Conservation (phyloP, 2,797 vertebrate genomes). For the Lacerta agilis region DNA sequence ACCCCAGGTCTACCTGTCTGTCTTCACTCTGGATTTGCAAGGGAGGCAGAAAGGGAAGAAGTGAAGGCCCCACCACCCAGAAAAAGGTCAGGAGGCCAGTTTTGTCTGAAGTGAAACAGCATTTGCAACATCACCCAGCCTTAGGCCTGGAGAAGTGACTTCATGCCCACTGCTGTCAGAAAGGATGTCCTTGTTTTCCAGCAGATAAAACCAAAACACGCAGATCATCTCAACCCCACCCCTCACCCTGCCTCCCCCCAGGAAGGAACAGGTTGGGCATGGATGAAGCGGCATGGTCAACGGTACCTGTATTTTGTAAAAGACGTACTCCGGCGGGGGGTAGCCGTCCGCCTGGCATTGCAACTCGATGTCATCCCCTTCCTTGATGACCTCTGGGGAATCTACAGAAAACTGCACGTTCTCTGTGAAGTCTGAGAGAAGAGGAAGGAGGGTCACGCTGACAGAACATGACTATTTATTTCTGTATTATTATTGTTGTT, state of each 20-base stretch:
- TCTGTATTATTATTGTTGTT: no score
- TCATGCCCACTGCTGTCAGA: not conserved
- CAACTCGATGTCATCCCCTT: constrained; percentile 85
- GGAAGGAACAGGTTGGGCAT: not conserved
- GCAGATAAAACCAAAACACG: not conserved
- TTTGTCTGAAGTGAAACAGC: not conserved
- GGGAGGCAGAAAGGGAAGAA: constrained; percentile 11
- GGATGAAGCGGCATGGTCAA: not conserved
- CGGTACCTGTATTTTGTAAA: constrained; percentile 76
- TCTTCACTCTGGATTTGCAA: not conserved
- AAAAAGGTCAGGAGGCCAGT: not conserved
- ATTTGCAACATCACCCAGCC: not conserved
- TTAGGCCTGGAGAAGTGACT: not conserved
- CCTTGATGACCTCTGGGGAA: constrained; percentile 79
- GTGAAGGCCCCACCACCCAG: not conserved
- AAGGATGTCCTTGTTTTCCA: not conserved
- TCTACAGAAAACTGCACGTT: constrained; percentile 76
- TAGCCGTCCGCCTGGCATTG: constrained; percentile 86
- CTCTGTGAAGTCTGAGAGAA: constrained; percentile 83
- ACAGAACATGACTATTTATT: not conserved
- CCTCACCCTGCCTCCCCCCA: not conserved
- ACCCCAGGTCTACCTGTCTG: not conserved
- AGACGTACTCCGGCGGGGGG: constrained; percentile 82
- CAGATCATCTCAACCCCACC: no score
- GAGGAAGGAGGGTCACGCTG: not conserved